phyloP scores from a whole-genome alignment of 2,113 vertebrate species.

The Calyptommatus sinebrachiatus region DNA sequence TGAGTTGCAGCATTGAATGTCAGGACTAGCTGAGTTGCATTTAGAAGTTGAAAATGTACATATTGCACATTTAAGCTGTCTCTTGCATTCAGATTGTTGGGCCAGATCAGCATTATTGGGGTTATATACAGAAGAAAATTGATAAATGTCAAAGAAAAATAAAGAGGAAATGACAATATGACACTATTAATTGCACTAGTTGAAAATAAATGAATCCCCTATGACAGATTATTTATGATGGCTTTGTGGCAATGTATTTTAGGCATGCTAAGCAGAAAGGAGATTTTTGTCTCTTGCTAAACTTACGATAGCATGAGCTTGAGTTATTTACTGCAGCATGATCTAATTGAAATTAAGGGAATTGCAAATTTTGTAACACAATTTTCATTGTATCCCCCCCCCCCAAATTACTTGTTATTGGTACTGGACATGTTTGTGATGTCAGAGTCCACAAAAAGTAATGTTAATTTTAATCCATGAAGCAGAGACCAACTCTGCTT shows the following conservation, averaged over 20 bases:
- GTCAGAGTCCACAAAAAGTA: background rate
- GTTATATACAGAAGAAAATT: constrained; percentile 6
- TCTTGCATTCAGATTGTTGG: constrained; percentile 22
- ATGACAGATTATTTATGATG: constrained; percentile 45
- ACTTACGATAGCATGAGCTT: background rate
- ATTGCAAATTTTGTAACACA: background rate
- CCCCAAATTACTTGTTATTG: background rate
- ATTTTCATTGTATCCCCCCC: background rate
- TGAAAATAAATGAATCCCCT: constrained; percentile 47
- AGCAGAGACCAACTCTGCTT: background rate
- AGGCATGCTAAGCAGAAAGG: constrained; percentile 35
- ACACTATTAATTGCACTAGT: constrained; percentile 38
- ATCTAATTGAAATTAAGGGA: background rate
- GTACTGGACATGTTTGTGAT: background rate
- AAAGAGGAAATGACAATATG: constrained; percentile 31
- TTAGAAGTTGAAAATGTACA: background rate
- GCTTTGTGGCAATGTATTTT: constrained; percentile 22
- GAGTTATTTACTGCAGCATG: background rate
- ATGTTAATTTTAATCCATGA: background rate
- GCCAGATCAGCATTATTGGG: constrained; percentile 11
- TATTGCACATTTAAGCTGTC: background rate
- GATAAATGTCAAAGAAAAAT: constrained; percentile 47
- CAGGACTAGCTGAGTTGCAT: background rate
- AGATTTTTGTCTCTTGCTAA: constrained; percentile 8
- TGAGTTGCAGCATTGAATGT: constrained; percentile 31